Percentiles rank a stretch among this genome's conserved stretches.
phyloP scores from a whole-genome alignment of 2,113 vertebrate species.

The Thamnaconus septentrionalis region DNA sequence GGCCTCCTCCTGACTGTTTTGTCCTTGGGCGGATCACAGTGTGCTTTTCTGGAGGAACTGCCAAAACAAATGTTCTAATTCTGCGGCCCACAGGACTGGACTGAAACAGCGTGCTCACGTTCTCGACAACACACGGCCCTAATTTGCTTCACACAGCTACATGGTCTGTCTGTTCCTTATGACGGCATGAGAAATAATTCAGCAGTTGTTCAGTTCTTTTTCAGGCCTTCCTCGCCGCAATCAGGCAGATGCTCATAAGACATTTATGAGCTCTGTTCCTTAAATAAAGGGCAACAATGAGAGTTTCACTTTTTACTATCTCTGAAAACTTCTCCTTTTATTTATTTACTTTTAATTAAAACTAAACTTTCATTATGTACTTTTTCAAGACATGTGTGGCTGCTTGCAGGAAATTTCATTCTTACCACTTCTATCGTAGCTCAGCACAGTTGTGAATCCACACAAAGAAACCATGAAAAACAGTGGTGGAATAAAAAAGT shows the following conservation, averaged over 20 bases:
- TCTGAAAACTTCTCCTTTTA: slow-evolving; percentile 17
- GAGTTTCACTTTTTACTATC: slow-evolving; percentile 31
- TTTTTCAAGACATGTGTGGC: slow-evolving; percentile 20
- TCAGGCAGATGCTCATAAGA: slow-evolving; percentile 34
- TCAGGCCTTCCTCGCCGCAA: no score
- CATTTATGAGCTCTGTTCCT: slow-evolving; percentile 44
- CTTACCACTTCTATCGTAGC: not conserved
- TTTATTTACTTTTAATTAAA: slow-evolving; percentile 24
- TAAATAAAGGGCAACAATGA: slow-evolving; percentile 24
- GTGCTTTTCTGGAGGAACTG: not conserved
- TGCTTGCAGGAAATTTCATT: slow-evolving; percentile 19
- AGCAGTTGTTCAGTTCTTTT: slow-evolving; percentile 24
- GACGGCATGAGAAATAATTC: slow-evolving; percentile 42
- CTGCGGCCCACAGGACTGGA: not conserved
- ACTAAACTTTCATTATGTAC: slow-evolving; percentile 17
- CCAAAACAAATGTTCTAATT: slow-evolving; percentile 6
- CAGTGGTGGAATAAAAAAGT: no score
- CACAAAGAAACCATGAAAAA: no score
- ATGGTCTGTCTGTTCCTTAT: slow-evolving; percentile 20
- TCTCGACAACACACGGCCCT: not conserved
- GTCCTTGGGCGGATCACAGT: no score
- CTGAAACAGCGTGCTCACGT: slow-evolving; percentile 16
- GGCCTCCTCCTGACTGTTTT: no score
- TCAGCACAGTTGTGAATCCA: no score
- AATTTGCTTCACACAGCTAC: slow-evolving; percentile 27